Percentiles rank a stretch among this genome's conserved stretches.
Conservation (phyloP, 2,113 vertebrate species). For the Pseudonaja textilis region DNA sequence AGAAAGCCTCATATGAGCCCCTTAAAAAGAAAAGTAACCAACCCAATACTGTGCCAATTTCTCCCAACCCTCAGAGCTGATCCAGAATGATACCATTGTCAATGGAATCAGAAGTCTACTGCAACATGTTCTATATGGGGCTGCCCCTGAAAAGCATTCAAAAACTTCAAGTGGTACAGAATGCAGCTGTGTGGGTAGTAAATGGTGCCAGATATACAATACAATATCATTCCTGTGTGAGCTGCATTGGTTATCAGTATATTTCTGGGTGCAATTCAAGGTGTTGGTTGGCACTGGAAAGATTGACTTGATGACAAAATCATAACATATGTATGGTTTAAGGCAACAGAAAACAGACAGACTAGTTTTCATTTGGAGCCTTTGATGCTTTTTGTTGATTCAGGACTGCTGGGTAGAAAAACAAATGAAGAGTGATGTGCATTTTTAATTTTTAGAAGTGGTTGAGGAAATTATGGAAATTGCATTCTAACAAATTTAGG, state of each 20-base stretch:
- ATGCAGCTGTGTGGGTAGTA: background rate
- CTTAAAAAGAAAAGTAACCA: background rate
- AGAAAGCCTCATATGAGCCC: background rate
- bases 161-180: background rate
- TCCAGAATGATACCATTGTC: background rate
- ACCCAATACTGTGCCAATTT: background rate
- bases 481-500: background rate
- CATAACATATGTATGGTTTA: background rate
- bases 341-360: background rate
- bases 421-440: background rate
- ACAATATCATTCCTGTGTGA: background rate
- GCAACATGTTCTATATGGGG: background rate
- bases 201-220: background rate
- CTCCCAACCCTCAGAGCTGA: background rate
- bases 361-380: background rate
- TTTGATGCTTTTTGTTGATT: background rate
- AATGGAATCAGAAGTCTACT: background rate
- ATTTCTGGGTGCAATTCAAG: background rate
- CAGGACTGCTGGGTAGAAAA: background rate
- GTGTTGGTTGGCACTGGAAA: background rate
- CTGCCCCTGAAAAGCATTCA: background rate
- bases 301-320: background rate
- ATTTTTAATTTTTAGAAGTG: background rate
- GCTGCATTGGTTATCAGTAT: background rate
- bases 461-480: background rate